Conservation (phyloP, 1,140 invertebrate genomes). For the Leguminivora glycinivorella region DNA sequence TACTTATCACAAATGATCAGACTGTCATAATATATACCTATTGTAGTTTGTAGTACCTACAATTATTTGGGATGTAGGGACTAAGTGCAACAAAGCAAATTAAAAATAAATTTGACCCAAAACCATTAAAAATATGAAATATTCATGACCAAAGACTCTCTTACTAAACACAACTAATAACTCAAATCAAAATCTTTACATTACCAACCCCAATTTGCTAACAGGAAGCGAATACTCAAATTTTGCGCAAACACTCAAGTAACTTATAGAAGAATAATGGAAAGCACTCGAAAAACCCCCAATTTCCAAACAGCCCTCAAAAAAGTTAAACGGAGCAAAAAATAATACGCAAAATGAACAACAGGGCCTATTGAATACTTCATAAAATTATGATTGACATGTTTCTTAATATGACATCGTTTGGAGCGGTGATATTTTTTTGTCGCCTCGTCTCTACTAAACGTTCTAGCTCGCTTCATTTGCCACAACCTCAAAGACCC, state of each 20-base stretch:
- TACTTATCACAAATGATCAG: too few relatives aligned
- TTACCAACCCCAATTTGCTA: constrained; percentile 45
- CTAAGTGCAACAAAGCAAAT: neutral
- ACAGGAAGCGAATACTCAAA: constrained; percentile 52
- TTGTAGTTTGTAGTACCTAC: too few relatives aligned
- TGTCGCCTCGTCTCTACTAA: constrained; percentile 58
- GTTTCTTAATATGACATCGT: constrained; percentile 78
- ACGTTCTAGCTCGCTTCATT: neutral
- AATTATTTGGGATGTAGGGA: neutral
- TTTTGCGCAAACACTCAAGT: constrained; percentile 53
- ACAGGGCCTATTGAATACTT: constrained; percentile 63
- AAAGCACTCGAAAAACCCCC: constrained; percentile 45
- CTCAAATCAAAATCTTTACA: constrained; percentile 18
- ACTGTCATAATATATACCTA: too few relatives aligned
- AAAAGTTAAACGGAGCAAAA: constrained; percentile 52
- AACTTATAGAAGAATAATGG: constrained; percentile 45
- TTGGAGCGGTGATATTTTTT: constrained; percentile 77
- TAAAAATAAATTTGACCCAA: neutral
- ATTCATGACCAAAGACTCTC: neutral
- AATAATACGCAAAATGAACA: constrained; percentile 70
- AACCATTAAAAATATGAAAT: neutral
- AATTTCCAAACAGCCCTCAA: constrained; percentile 56
- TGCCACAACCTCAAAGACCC: neutral
- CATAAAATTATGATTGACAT: constrained; percentile 79
- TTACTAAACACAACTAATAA: constrained; percentile 13